Conservation (phyloP, 2,797 vertebrate genomes). For the Erethizon dorsatum region DNA sequence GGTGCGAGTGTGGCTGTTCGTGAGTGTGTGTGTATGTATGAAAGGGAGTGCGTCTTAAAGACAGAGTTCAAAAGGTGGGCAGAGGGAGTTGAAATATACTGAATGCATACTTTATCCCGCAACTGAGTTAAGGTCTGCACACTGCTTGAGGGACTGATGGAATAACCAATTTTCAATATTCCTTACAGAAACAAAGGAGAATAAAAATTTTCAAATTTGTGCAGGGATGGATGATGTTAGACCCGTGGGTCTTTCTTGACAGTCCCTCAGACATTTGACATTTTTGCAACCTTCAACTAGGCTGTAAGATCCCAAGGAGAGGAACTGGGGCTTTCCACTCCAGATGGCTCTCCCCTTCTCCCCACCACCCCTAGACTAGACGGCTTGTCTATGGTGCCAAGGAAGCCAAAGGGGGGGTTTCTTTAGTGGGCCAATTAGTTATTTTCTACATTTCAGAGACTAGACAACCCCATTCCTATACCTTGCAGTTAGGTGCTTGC, state of each 20-base stretch:
- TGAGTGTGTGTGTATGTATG: neutral
- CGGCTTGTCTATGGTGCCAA: neutral
- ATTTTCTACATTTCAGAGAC: neutral
- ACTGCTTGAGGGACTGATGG: neutral
- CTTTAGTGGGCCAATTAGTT: conserved; percentile 4
- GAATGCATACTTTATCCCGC: neutral
- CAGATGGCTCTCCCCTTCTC: neutral
- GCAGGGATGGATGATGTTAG: conserved; percentile 14
- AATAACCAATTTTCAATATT: conserved; percentile 64
- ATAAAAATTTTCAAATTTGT: conserved; percentile 49
- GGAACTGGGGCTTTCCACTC: conserved; percentile 14
- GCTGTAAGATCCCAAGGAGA: conserved; percentile 22
- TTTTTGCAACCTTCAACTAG: conserved; percentile 46
- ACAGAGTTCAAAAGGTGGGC: neutral
- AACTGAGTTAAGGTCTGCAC: conserved; percentile 49
- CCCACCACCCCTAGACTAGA: neutral
- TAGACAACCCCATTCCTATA: neutral
- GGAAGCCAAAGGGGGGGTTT: neutral
- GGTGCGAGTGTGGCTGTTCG: neutral
- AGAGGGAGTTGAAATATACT: conserved; percentile 27
- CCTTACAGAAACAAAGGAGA: conserved; percentile 64
- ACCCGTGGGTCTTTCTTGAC: neutral
- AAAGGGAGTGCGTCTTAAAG: neutral
- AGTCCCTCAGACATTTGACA: conserved; percentile 52
- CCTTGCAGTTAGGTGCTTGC: neutral